A percentile compares a stretch with the other conserved stretches of the same genome.
Evolutionary conservation across 2,797 vertebrate genomes (phyloP).

Genomic region (Spheniscus humboldti): DNA sequence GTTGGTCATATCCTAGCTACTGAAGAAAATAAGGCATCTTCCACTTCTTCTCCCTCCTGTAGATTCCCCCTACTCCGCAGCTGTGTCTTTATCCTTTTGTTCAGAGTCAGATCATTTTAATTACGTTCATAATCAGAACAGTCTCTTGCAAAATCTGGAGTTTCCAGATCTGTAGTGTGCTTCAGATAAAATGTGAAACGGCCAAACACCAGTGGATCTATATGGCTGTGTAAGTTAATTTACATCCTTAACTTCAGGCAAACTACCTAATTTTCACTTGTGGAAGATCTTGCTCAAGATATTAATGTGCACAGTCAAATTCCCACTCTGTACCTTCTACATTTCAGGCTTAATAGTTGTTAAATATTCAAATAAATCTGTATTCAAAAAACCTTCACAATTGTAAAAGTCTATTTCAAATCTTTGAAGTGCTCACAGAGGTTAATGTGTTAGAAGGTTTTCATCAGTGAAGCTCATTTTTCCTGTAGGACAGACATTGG

Average conservation of each 20-base stretch:
- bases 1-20: neutral
- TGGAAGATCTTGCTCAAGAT: neutral
- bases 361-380: neutral
- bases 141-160: neutral
- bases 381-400: neutral
- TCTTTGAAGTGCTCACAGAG: neutral
- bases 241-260: neutral
- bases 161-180: neutral
- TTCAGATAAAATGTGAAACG: neutral
- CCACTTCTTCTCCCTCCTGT: neutral
- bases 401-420: neutral
- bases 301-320: neutral
- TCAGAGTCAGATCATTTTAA: neutral
- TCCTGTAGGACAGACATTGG: neutral
- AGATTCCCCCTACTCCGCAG: neutral
- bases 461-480: neutral
- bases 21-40: neutral
- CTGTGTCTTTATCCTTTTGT: neutral
- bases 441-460: neutral
- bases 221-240: neutral
- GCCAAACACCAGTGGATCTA: neutral
- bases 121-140: neutral
- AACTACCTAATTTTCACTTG: neutral
- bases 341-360: neutral
- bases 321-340: neutral